phyloP scores from a whole-genome alignment of 2,888 invertebrate species.

The Andrena flavipes region DNA sequence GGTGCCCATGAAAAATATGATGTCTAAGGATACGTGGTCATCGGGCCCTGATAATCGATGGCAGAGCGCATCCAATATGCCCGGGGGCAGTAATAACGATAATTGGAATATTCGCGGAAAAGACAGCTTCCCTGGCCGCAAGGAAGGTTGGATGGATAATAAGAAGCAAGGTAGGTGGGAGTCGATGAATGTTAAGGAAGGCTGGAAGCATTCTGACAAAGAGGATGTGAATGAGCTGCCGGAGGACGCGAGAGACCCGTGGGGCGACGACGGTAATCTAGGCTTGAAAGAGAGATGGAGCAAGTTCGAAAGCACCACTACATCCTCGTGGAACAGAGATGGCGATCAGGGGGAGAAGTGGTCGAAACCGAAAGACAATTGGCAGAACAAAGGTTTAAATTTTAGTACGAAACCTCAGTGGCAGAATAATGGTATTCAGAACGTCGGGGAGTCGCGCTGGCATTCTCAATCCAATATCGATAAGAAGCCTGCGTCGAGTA shows the following conservation, averaged over 20 bases:
- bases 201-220: constrained; percentile 73
- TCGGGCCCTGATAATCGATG: constrained; percentile 56
- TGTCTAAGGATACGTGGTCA: constrained; percentile 60
- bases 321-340: constrained; percentile 70
- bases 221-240: constrained; percentile 82
- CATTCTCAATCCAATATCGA: constrained; percentile 40
- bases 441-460: constrained; percentile 66
- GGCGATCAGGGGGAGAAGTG: constrained; percentile 66
- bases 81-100: constrained; percentile 55
- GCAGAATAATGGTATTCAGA: constrained; percentile 59
- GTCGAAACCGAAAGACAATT: constrained; percentile 68
- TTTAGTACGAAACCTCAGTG: constrained; percentile 51
- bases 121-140: constrained; percentile 69
- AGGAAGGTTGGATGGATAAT: constrained; percentile 70
- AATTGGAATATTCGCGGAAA: constrained; percentile 78
- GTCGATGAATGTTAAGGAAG: constrained; percentile 54
- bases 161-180: constrained; percentile 73
- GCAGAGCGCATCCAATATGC: constrained; percentile 38
- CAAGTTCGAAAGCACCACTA: constrained; percentile 48
- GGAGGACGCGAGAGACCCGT: constrained; percentile 83
- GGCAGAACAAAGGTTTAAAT: constrained; percentile 68
- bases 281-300: constrained; percentile 66
- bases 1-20: constrained; percentile 17
- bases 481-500: constrained; percentile 52
- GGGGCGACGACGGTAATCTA: constrained; percentile 79